Base-by-base conservation (phyloP, 2,113 vertebrate genomes). In the Anoplopoma fimbria region DNA sequence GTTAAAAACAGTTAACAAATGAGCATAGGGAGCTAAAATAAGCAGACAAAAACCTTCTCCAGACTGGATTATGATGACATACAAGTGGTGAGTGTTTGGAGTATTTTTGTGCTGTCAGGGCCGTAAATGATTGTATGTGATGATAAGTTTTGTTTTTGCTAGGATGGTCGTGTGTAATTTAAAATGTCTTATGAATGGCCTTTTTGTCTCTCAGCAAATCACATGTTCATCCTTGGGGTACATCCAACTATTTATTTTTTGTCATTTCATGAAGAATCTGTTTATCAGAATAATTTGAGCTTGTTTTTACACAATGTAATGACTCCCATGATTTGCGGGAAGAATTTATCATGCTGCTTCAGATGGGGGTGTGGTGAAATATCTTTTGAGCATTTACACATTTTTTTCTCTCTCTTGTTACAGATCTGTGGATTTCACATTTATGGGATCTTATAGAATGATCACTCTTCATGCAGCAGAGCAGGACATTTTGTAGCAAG, bases 401-500 rank as follows among this genome's bases (percentile, higher is more conserved):
- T 74, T 12, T 81, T 7, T 73, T 42, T 34, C 34, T 57, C 25
- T 86, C 53, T 85, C 0, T 80, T 61, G 9, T 82, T 23, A 27
- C 85, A 92, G 91, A 83, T 82, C 27, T 42, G 47, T 82, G 55
- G 62, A 49, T 38, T 51, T 82, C 25, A 36, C 38, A 55, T 40
- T 42, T 4, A n/a, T 68, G 27, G 69, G 34, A 64, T 63, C 36
- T 47, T 58, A 61, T 69, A 84, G 75, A 64, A 84, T 84, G 79
- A 81, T 83, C 62, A 8, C 38, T 51, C 19, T 60, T 82, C 33
- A n/a, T 17, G 21, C 33, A 17, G 60, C 62, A 69, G 55, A 53
- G 21, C 71, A 76, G 33, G 81, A 75, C 65, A 31, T 82, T 84
- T 79, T 68, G 53, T 82, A 87, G 49, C 29, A 33, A 47, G 33